phyloP scores from a whole-genome alignment of 1,140 invertebrate genomes.

The Philopotamus ludificatus region DNA sequence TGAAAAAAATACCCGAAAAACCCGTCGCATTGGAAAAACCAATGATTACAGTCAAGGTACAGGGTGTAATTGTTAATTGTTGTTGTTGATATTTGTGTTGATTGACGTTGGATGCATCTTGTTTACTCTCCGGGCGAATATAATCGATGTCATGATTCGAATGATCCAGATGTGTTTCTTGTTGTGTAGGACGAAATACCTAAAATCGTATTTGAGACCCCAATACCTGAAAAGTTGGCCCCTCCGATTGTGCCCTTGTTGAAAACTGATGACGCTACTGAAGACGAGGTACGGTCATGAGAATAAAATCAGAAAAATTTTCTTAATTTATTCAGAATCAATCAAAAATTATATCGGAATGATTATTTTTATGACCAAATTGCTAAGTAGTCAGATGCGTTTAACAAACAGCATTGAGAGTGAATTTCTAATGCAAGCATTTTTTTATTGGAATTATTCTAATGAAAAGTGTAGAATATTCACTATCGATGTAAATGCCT shows the following conservation, averaged over 20 bases:
- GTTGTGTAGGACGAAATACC: conserved; percentile 37
- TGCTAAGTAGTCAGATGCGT: too few relatives aligned
- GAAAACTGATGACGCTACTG: conserved; percentile 13
- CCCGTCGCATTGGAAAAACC: conserved; percentile 1
- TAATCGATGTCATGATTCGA: background rate
- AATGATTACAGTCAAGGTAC: conserved; percentile 20
- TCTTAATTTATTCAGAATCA: too few relatives aligned
- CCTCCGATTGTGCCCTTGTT: conserved; percentile 10
- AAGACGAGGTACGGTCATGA: conserved; percentile 17
- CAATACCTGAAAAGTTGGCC: conserved; percentile 22
- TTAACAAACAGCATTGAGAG: too few relatives aligned
- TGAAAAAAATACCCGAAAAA: conserved; percentile 29
- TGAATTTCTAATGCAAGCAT: too few relatives aligned
- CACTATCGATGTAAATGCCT: too few relatives aligned
- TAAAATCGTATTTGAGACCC: conserved; percentile 39
- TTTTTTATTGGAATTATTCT: too few relatives aligned
- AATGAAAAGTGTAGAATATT: too few relatives aligned
- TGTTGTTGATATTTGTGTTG: background rate
- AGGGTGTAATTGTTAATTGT: background rate
- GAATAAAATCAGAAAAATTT: too few relatives aligned
- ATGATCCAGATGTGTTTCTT: conserved; percentile 6
- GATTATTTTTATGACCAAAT: too few relatives aligned
- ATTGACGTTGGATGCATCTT: too few relatives aligned
- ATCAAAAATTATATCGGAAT: too few relatives aligned
- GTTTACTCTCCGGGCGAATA: too few relatives aligned